A percentile compares a stretch with the other conserved stretches of the same genome.
Conservation (phyloP, 2,797 vertebrate species). For the Triplophysa bombifrons region DNA sequence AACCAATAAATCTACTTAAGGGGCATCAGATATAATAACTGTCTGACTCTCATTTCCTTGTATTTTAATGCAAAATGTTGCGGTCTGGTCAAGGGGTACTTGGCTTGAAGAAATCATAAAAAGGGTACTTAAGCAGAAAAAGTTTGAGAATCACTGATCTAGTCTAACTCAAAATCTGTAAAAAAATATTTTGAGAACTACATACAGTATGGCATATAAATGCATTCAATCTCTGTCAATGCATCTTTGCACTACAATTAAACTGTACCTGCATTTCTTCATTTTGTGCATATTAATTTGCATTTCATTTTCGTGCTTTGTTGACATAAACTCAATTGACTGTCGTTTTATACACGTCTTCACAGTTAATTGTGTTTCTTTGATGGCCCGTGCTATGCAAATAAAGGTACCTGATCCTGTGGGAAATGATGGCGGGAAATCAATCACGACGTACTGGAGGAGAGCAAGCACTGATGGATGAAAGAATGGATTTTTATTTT, state of each 20-base stretch:
- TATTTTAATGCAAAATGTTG: too few relatives aligned
- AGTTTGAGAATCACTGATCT: too few relatives aligned
- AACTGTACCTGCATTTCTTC: slow-evolving; percentile 6
- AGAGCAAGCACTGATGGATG: slow-evolving; percentile 24
- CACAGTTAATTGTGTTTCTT: slow-evolving; percentile 53
- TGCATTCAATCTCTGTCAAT: background rate
- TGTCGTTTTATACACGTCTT: slow-evolving; percentile 30
- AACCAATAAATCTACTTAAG: too few relatives aligned
- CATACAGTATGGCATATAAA: background rate
- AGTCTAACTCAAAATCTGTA: too few relatives aligned
- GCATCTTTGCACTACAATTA: slow-evolving; percentile 8
- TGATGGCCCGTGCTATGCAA: slow-evolving; percentile 35
- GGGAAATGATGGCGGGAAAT: slow-evolving; percentile 6
- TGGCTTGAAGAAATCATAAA: too few relatives aligned
- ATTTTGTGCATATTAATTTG: slow-evolving; percentile 29
- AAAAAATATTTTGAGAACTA: too few relatives aligned
- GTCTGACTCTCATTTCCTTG: too few relatives aligned
- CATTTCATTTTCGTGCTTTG: slow-evolving; percentile 52
- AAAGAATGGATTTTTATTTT: slow-evolving; percentile 8
- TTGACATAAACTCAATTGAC: slow-evolving; percentile 8
- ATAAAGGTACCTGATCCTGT: slow-evolving; percentile 44
- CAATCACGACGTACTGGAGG: background rate
- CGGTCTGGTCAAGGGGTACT: too few relatives aligned
- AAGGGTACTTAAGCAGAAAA: too few relatives aligned
- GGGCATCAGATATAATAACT: too few relatives aligned